A percentile compares a stretch with the other conserved stretches of the same genome.
Conservation (phyloP, 2,888 invertebrate genomes). For the Dermolepida albohirtum region DNA sequence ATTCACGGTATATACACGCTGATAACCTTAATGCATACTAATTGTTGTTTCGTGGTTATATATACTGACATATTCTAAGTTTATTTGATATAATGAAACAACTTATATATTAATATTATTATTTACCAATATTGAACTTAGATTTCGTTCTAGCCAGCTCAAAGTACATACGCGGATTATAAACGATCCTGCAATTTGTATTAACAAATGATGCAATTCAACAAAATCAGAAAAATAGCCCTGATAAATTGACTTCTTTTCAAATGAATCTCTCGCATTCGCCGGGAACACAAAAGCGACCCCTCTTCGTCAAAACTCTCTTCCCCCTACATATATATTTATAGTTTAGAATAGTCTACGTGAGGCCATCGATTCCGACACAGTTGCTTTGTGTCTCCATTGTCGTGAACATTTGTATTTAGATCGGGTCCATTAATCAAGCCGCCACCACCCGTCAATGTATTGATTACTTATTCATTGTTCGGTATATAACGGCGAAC, state of each 20-base stretch:
- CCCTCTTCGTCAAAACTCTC: too few species aligned
- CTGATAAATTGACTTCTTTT: conserved; percentile 35
- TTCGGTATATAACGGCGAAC: conserved; percentile 33
- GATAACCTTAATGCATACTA: too few species aligned
- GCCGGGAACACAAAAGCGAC: conserved; percentile 10
- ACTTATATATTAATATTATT: too few species aligned
- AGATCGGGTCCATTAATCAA: conserved; percentile 42
- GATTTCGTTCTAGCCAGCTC: too few species aligned
- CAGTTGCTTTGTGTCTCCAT: conserved; percentile 38
- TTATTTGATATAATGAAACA: too few species aligned
- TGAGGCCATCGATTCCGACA: conserved; percentile 32
- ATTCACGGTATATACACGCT: too few species aligned
- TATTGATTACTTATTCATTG: conserved; percentile 42
- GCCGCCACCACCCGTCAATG: conserved; percentile 38
- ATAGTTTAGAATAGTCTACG: conserved; percentile 27
- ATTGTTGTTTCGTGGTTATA: too few species aligned
- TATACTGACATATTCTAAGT: too few species aligned
- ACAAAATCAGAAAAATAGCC: conserved; percentile 24
- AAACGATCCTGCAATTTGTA: conserved; percentile 34
- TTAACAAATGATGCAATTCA: conserved; percentile 38
- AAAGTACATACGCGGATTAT: conserved; percentile 10
- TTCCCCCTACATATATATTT: conserved; percentile 10
- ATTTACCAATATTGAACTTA: too few species aligned
- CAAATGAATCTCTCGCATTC: conserved; percentile 1
- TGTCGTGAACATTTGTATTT: conserved; percentile 40